Base-by-base conservation (phyloP, 2,113 vertebrate species). In the Gobiocypris rarus region DNA sequence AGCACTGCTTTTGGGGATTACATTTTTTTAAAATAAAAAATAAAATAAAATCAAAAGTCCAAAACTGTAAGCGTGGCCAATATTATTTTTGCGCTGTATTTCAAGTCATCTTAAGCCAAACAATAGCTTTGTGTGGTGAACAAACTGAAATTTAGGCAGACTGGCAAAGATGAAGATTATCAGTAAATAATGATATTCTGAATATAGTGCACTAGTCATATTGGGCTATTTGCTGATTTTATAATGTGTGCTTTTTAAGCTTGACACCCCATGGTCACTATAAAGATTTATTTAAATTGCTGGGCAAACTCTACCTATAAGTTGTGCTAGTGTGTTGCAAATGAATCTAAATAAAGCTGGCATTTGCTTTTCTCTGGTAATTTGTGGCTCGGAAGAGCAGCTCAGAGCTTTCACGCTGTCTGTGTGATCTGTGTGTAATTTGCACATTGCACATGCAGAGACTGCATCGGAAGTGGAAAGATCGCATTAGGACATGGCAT, bases 401-500 rank as follows among this genome's bases (percentile, higher is more conserved):
- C 67, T 70, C 61, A 9, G 50, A 52, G 50, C 50, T 52, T 52
- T 52, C 15, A 15, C 15, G 17, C 50, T 54, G 24, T 61, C 26
- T 63, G 31, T 9, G 63, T 34, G 31, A 38, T 38, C 17, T 0
- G 19, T 71, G 67, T 71, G 41, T 71, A 45, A 71, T 73, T 73
- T 73, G 70, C n/a, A 0, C 9, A 26, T 48, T 7, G 9, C 34
- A 45, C 70, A 61, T 74, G 54, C 48, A 22, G n/a, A 28, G 34
- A 61, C n/a, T 11, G 76, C 34, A 17, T 24, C 75, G 54, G 59
- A 82, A 70, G 41, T 56, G 52, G 19, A 84, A 79, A 80, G 76
- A 81, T 75, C 1, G n/a, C 59, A 87, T 81, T 67, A 81, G 48
- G 34, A 34, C 43, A 10, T 17, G 43, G 24, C 28, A 71, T 88